These are phyloP conservation scores for Heliconius ethilla DNA, from an alignment of 2,888 invertebrate genomes.

Conservation along the genomic window DNA sequence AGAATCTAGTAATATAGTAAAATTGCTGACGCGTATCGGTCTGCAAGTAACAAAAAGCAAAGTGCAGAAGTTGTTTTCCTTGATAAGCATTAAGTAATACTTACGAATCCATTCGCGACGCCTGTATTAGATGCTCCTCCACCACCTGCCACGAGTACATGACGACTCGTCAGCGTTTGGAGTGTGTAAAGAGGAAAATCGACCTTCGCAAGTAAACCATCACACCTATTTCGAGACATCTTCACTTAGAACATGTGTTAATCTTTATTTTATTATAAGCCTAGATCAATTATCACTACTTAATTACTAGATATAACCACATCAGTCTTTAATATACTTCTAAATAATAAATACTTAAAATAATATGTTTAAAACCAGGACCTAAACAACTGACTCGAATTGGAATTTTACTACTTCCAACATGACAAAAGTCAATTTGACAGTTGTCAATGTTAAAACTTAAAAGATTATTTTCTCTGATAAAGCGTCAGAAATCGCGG, in stretches of 20 bases:
- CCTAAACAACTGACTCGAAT: constrained; percentile 62
- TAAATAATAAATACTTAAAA: constrained; percentile 53
- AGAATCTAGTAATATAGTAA: constrained; percentile 24
- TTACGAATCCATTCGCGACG: constrained; percentile 97
- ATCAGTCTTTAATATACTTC: constrained; percentile 61
- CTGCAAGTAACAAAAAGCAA: constrained; percentile 18
- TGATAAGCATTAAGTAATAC: constrained; percentile 60
- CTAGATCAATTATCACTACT: constrained; percentile 55
- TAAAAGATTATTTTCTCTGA: neutral
- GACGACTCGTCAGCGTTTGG: constrained; percentile 94
- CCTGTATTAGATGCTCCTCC: constrained; percentile 99
- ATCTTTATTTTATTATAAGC: constrained; percentile 51
- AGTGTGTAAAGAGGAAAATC: constrained; percentile 97
- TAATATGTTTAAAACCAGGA: constrained; percentile 63
- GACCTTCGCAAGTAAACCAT: constrained; percentile 91
- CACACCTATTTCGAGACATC: constrained; percentile 80
- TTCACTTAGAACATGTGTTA: constrained; percentile 64
- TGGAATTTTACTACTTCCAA: constrained; percentile 72
- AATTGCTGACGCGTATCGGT: constrained; percentile 61
- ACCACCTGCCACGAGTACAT: constrained; percentile 97
- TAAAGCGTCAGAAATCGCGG: neutral
- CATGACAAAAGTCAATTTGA: constrained; percentile 80
- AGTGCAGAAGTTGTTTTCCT: constrained; percentile 31
- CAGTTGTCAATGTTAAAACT: constrained; percentile 44
- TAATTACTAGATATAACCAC: constrained; percentile 54